Base-by-base conservation (phyloP, 2,888 invertebrate species). In the Cheilosia vernalis region DNA sequence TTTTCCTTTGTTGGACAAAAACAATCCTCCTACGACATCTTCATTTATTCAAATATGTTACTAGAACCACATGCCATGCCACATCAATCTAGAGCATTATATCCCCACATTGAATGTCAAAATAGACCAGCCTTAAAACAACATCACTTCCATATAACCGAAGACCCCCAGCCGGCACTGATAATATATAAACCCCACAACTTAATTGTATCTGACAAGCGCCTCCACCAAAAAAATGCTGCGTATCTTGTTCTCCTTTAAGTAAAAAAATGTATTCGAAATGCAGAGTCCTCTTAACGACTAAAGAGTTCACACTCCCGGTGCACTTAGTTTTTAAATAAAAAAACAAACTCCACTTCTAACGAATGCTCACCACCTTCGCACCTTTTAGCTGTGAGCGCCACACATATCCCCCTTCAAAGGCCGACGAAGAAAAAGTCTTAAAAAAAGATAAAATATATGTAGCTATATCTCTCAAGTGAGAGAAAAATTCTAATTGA, bases 171-270 rank as follows among this genome's bases (percentile, higher is more conserved):
- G 60, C 70, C 70, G 30, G 53, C 56, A 24, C 42, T 66, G 33
- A 61, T n/a, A 70, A 58, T 72, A 61, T 55, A 74, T 60, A 74
- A 74, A 84, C 79, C 74, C 61, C 49, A 84, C 64, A 60, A 70
- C 84, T 84, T 80, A 84, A 84, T 84, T 80, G 84, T 61, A 80
- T 80, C 70, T 70, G 80, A 70, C 84, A 76, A 76, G 80, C 80
- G 80, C 84, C 84, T 70, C 67, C 74, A 73, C 60, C 60, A n/a
- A 63, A 78, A 63, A 78, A 49, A 24, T 33, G n/a, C 24, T 40
- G n/a, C 10, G 15, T 19, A 76, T 60, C 17, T 70, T 44, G 47
- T 61, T 64, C 47, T 42, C 4, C 58, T 37, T 74, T 56, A 9
- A 63, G 49, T 2, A 51, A 44, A 58, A 10, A 1, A 37, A 37